phyloP scores from a whole-genome alignment of 2,113 vertebrate genomes.

The Galeopterus variegatus region DNA sequence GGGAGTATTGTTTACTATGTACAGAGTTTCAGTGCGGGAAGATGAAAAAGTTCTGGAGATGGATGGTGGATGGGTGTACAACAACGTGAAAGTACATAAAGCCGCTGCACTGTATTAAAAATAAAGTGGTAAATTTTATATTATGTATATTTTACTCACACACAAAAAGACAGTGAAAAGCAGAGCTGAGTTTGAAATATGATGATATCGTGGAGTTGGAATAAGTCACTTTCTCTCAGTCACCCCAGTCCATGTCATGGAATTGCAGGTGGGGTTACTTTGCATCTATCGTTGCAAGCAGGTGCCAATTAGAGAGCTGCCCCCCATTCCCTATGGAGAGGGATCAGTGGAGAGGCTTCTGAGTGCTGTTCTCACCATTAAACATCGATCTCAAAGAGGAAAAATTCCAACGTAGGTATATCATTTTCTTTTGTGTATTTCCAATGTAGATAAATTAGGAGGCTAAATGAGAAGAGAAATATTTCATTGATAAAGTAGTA shows the following conservation, averaged over 20 bases:
- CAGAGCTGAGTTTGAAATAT: not conserved
- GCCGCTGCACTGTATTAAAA: not conserved
- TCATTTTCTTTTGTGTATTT: conserved; percentile 52
- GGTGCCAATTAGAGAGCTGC: not conserved
- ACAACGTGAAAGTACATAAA: not conserved
- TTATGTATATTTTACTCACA: not conserved
- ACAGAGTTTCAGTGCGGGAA: not conserved
- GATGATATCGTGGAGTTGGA: not conserved
- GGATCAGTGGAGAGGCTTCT: not conserved
- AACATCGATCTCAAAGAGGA: not conserved
- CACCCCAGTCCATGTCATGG: not conserved
- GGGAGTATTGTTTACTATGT: not conserved
- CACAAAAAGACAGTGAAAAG: not conserved
- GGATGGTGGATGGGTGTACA: not conserved
- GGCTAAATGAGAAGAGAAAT: conserved; percentile 58
- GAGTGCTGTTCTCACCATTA: not conserved
- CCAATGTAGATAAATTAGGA: conserved; percentile 52
- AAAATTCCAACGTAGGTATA: not conserved
- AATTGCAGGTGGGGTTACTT: not conserved
- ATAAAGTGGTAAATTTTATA: not conserved
- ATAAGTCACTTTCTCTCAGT: not conserved
- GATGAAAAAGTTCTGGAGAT: not conserved
- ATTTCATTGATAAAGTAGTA: conserved; percentile 60
- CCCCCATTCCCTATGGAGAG: not conserved
- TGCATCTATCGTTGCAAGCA: not conserved